These are phyloP conservation scores for Orchesella flavescens DNA, from an alignment of 2,888 invertebrate species.

Conservation along the genomic window DNA sequence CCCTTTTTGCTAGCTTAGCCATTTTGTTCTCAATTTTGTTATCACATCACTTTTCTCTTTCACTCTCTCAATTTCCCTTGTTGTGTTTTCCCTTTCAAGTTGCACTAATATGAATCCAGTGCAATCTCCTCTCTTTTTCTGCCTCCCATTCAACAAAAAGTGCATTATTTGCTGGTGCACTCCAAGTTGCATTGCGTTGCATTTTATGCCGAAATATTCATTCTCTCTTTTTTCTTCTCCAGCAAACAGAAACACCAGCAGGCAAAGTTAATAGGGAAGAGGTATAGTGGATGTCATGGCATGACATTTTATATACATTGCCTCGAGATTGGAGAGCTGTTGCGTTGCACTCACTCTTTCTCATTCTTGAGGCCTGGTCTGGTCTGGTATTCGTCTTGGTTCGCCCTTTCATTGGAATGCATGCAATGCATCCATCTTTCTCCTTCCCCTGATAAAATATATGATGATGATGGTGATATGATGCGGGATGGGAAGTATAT, in stretches of 20 bases:
- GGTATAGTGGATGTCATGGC: too few species aligned
- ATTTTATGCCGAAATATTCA: too few species aligned
- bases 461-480: conserved; percentile 30
- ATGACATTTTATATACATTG: conserved; percentile 25
- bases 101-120: background rate
- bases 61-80: background rate
- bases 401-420: conserved; percentile 43
- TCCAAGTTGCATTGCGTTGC: too few species aligned
- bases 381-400: background rate
- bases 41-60: conserved; percentile 36
- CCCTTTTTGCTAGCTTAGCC: conserved; percentile 28
- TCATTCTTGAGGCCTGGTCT: background rate
- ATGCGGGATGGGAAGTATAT: conserved; percentile 23
- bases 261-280: conserved; percentile 35
- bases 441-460: conserved; percentile 5
- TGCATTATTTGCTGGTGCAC: too few species aligned
- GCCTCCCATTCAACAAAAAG: too few species aligned
- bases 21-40: conserved; percentile 54
- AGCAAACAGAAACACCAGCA: background rate
- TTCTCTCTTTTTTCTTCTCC: too few species aligned
- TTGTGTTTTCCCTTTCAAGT: conserved; percentile 20
- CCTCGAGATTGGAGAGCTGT: background rate
- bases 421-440: conserved; percentile 46
- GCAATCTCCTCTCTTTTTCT: too few species aligned
- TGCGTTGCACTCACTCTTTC: background rate